A percentile compares a stretch with the other conserved stretches of the same genome.
These are phyloP conservation scores for Coccyzus lansbergi DNA, from an alignment of 2,797 vertebrate species.

Conservation along the genomic window DNA sequence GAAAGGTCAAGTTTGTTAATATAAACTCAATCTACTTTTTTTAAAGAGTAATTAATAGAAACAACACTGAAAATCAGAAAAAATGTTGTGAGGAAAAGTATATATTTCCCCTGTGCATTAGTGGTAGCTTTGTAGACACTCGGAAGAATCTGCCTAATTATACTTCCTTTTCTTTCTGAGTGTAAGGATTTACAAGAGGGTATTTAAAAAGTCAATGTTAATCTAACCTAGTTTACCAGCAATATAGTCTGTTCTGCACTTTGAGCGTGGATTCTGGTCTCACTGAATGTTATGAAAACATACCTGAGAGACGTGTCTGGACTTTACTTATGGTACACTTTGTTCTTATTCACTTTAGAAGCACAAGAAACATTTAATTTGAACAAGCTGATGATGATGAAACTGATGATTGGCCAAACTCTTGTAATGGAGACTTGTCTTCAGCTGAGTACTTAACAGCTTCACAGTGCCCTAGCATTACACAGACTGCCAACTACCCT, in stretches of 20 bases:
- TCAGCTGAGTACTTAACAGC: neutral
- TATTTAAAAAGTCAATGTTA: neutral
- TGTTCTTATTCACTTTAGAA: neutral
- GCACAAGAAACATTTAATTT: neutral
- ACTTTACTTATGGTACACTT: neutral
- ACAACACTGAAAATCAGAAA: neutral
- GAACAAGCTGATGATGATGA: neutral
- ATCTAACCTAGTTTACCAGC: neutral
- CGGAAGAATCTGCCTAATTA: neutral
- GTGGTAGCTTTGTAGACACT: neutral
- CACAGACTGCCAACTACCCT: neutral
- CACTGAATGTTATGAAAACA: neutral
- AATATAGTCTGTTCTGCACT: neutral
- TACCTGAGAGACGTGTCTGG: neutral
- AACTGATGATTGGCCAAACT: neutral
- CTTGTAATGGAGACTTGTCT: neutral
- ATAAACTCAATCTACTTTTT: neutral
- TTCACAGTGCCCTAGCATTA: neutral
- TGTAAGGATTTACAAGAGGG: neutral
- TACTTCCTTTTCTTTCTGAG: neutral
- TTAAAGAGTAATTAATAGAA: neutral
- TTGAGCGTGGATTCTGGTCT: neutral
- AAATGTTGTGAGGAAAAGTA: neutral
- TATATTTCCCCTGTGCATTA: neutral
- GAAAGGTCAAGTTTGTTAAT: neutral